These are phyloP conservation scores for Macrosteles quadrilineatus DNA, from an alignment of 1,140 invertebrate species.

Conservation along the genomic window DNA sequence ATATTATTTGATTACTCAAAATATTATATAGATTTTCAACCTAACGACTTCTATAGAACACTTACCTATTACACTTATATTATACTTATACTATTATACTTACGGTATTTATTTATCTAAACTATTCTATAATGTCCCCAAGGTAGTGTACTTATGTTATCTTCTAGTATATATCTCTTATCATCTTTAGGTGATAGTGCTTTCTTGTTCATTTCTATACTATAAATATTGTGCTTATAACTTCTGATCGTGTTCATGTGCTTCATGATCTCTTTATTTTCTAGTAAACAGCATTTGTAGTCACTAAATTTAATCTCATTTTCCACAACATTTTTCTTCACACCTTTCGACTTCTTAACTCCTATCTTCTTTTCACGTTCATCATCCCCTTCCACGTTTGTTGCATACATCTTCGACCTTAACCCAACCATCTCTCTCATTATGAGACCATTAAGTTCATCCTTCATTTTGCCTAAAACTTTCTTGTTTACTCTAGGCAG, in stretches of 20 bases:
- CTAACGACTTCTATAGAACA: too few species aligned
- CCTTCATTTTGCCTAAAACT: constrained; percentile 32
- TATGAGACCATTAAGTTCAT: constrained; percentile 35
- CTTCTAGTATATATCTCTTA: neutral
- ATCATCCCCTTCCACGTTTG: neutral
- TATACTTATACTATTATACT: too few species aligned
- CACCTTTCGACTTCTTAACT: constrained; percentile 4
- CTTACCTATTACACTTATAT: too few species aligned
- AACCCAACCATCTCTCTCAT: constrained; percentile 37
- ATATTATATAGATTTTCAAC: too few species aligned
- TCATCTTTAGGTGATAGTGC: neutral
- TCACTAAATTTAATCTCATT: constrained; percentile 1
- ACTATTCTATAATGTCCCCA: too few species aligned
- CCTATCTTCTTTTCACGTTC: neutral
- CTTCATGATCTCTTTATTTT: constrained; percentile 11
- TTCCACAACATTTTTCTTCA: constrained; percentile 14
- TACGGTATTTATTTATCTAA: too few species aligned
- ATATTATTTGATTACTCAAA: too few species aligned
- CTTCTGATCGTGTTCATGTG: neutral
- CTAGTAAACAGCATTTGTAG: constrained; percentile 32
- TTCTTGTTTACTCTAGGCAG: constrained; percentile 31
- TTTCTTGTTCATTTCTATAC: neutral
- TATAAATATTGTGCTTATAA: constrained; percentile 9
- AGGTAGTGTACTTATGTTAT: neutral
- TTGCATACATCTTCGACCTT: constrained; percentile 34